These are phyloP conservation scores for Tympanoctomys barrerae DNA, from an alignment of 2,797 vertebrate species.

Conservation along the genomic window DNA sequence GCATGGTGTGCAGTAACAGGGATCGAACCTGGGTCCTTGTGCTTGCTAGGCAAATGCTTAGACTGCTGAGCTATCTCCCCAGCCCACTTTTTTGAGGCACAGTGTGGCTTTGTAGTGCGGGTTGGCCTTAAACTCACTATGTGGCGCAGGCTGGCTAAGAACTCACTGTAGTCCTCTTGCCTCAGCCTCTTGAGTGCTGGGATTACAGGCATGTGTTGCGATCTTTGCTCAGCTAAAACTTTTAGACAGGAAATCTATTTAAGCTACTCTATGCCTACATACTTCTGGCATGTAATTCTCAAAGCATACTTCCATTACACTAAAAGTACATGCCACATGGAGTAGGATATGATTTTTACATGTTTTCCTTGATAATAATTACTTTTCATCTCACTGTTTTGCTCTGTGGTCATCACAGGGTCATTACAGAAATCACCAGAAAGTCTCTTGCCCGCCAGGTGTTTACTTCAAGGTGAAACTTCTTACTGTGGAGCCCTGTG, in stretches of 20 bases:
- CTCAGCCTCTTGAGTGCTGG: background rate
- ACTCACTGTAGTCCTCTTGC: background rate
- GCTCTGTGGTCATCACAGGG: background rate
- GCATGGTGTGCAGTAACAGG: too few species aligned
- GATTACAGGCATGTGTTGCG: background rate
- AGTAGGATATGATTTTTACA: background rate
- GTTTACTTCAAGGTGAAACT: constrained; percentile 21
- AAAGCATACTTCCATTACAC: background rate
- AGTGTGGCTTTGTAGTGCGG: background rate
- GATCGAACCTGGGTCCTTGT: too few species aligned
- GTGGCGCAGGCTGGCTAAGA: background rate
- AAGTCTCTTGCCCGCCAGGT: background rate
- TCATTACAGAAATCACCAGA: constrained; percentile 52
- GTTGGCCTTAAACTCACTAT: background rate
- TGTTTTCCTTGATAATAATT: constrained; percentile 30
- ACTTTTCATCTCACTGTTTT: background rate
- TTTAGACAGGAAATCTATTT: background rate
- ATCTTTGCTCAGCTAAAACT: background rate
- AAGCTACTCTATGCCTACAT: background rate
- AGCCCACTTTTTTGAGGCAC: background rate
- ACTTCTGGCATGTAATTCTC: constrained; percentile 1
- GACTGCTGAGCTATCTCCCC: too few species aligned
- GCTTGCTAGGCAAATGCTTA: too few species aligned
- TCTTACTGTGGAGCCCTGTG: background rate
- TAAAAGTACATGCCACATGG: background rate